Evolutionary conservation across 2,888 invertebrate genomes (phyloP).

Genomic region (Sminthurides aquaticus): DNA sequence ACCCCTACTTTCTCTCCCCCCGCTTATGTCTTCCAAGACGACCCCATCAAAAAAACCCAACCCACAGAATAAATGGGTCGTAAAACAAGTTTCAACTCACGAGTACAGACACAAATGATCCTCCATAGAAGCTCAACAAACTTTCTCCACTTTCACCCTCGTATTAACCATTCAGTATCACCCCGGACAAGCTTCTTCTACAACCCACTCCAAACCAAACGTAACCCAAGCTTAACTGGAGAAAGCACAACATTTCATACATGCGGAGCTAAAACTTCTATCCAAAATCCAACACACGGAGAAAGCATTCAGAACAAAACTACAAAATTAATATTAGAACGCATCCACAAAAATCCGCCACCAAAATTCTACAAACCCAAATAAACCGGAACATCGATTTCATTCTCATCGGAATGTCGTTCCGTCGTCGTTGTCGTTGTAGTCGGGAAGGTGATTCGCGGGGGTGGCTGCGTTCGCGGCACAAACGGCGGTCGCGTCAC

Average conservation of each 20-base stretch:
- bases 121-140: too few species aligned
- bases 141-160: not conserved
- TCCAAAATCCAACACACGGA: not conserved
- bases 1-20: not conserved
- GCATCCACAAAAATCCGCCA: too few species aligned
- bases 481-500: conserved; percentile 13
- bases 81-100: not conserved
- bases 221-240: too few species aligned
- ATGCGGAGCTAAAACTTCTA: too few species aligned
- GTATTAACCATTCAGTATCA: not conserved
- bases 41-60: too few species aligned
- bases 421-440: conserved; percentile 8
- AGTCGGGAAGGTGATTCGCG: conserved; percentile 2
- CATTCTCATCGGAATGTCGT: conserved; percentile 4
- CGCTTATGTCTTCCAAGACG: too few species aligned
- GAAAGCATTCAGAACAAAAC: not conserved
- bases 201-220: too few species aligned
- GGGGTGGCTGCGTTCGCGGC: conserved; percentile 12
- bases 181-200: too few species aligned
- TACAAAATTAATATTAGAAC: too few species aligned
- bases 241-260: too few species aligned
- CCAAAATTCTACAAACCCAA: conserved; percentile 13
- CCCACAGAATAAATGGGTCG: not conserved
- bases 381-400: conserved; percentile 13
- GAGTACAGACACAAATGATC: not conserved